These are phyloP conservation scores for Brachyrhaphis roseni DNA, from an alignment of 2,797 vertebrate species.

Conservation along the genomic window DNA sequence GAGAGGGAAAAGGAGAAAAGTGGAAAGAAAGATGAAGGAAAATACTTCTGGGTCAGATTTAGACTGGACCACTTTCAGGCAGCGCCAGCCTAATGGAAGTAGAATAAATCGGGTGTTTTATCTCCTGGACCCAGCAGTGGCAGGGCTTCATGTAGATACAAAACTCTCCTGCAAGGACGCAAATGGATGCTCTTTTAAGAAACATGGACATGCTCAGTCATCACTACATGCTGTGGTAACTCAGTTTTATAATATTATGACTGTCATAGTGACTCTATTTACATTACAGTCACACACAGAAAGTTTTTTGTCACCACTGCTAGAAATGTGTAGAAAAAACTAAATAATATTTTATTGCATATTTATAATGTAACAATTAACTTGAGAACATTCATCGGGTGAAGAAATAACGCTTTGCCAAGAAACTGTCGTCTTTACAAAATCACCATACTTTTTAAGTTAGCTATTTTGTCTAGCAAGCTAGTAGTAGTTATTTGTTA, in stretches of 20 bases:
- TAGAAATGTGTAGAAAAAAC: background rate
- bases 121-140: conserved; percentile 49
- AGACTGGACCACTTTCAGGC: conserved; percentile 47
- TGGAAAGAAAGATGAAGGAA: conserved; percentile 54
- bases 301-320: background rate
- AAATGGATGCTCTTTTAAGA: conserved; percentile 14
- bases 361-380: background rate
- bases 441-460: background rate
- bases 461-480: background rate
- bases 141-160: conserved; percentile 44
- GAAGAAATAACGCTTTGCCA: background rate
- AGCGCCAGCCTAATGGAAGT: conserved; percentile 41
- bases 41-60: conserved; percentile 65
- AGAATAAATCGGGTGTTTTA: conserved; percentile 66
- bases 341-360: background rate
- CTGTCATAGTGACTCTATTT: background rate
- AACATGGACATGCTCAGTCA: conserved; percentile 9
- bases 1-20: conserved; percentile 23
- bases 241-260: background rate
- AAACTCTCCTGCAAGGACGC: conserved; percentile 8
- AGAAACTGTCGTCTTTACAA: background rate
- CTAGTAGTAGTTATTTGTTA: background rate
- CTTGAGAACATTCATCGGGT: background rate
- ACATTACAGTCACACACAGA: background rate
- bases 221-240: conserved; percentile 16